Conservation (phyloP, 2,113 vertebrate genomes). For the Dasyurus viverrinus region DNA sequence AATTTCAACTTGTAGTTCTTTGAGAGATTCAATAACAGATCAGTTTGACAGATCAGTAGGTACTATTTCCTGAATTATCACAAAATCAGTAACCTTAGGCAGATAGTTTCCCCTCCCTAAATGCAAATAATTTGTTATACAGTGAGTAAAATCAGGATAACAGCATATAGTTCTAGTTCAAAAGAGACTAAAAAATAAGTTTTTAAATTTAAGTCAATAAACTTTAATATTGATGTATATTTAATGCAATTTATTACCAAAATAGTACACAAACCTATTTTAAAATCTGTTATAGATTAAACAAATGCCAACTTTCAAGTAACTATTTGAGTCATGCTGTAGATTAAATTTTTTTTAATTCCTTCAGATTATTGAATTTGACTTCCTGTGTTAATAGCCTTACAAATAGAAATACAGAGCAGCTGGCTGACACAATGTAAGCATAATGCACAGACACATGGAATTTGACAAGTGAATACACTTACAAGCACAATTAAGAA, state of each 20-base stretch:
- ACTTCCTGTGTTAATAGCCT: not conserved
- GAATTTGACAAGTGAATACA: not conserved
- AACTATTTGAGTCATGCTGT: not conserved
- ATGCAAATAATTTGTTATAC: not conserved
- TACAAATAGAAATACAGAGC: not conserved
- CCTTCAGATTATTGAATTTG: not conserved
- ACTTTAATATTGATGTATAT: not conserved
- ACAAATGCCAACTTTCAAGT: not conserved
- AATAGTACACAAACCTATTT: not conserved
- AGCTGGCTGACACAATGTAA: not conserved
- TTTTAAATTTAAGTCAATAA: not conserved
- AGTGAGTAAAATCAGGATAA: not conserved
- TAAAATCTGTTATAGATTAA: not conserved
- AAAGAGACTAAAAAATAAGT: not conserved
- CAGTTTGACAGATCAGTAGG: not conserved
- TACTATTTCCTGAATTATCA: not conserved
- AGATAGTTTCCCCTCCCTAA: not conserved
- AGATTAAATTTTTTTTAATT: not conserved
- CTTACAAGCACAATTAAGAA: not conserved
- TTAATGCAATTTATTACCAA: not conserved
- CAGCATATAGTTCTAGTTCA: not conserved
- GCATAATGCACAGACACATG: not conserved
- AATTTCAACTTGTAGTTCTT: not conserved
- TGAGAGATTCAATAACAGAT: not conserved
- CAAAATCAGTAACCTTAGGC: not conserved